Percentiles rank a stretch among this genome's conserved stretches.
Evolutionary conservation across 1,140 invertebrate genomes (phyloP).

Genomic region (Helicorthomorpha holstii): DNA sequence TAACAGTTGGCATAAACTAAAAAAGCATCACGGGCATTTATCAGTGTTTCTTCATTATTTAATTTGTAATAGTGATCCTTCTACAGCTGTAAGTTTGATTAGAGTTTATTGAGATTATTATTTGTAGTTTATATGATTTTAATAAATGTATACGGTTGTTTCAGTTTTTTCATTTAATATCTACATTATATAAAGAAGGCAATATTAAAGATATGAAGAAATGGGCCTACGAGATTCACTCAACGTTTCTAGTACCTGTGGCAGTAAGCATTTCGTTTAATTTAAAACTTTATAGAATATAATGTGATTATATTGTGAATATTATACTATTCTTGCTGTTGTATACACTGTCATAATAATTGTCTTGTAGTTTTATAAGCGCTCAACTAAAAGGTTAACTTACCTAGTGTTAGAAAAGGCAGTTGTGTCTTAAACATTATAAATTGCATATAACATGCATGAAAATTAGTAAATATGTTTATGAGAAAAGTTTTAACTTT

Average conservation of each 20-base stretch:
- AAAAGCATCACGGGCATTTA: slow-evolving; percentile 58
- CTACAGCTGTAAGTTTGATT: slow-evolving; percentile 40
- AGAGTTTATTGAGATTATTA: slow-evolving; percentile 20
- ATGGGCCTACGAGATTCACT: slow-evolving; percentile 97
- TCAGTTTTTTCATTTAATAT: slow-evolving; percentile 73
- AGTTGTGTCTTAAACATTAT: no score
- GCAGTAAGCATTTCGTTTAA: no score
- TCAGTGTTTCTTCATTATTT: slow-evolving; percentile 80
- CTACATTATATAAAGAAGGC: slow-evolving; percentile 64
- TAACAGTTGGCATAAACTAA: slow-evolving; percentile 47
- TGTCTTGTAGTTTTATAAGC: no score
- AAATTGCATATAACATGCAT: no score
- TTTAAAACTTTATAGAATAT: no score
- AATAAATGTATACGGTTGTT: slow-evolving; percentile 8
- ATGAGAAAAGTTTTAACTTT: no score
- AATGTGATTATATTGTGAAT: no score
- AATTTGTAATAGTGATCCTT: slow-evolving; percentile 65
- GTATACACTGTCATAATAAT: no score
- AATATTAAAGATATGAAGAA: slow-evolving; percentile 77
- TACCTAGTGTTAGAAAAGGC: no score
- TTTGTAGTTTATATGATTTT: slow-evolving; percentile 13
- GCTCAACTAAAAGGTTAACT: no score
- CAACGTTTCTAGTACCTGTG: slow-evolving; percentile 80
- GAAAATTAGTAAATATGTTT: no score
- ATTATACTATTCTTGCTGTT: no score